These are phyloP conservation scores for Nebria brevicollis DNA, from an alignment of 2,888 invertebrate genomes.

Conservation along the genomic window DNA sequence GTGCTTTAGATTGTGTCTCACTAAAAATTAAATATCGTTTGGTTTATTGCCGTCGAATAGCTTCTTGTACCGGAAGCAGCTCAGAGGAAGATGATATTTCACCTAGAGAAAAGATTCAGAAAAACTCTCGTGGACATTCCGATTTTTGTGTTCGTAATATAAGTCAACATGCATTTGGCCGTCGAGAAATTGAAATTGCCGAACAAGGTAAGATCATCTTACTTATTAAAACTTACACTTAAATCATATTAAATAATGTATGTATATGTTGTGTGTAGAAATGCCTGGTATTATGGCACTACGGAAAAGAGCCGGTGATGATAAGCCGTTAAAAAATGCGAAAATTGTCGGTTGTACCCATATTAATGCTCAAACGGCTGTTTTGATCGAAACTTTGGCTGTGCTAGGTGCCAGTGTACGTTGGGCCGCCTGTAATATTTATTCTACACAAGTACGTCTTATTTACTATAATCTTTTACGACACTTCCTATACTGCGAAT, in stretches of 20 bases:
- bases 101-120: conserved; percentile 92
- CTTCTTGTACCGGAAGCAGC: conserved; percentile 80
- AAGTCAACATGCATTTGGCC: conserved; percentile 91
- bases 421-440: conserved; percentile 98
- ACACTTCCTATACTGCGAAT: background rate
- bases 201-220: conserved; percentile 76
- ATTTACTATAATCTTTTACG: background rate
- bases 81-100: conserved; percentile 95
- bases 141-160: conserved; percentile 97
- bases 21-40: conserved; percentile 5
- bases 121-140: conserved; percentile 82
- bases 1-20: conserved; percentile 5
- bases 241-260: background rate
- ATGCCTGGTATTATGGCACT: conserved; percentile 99
- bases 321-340: conserved; percentile 94
- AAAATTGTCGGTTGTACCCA: conserved; percentile 96
- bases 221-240: conserved; percentile 7
- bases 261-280: conserved; percentile 67
- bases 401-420: conserved; percentile 91
- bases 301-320: conserved; percentile 89
- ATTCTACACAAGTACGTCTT: conserved; percentile 84
- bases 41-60: conserved; percentile 49
- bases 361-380: conserved; percentile 98
- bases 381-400: conserved; percentile 88
- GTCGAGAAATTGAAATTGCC: conserved; percentile 97